Percentiles rank a stretch among this genome's conserved stretches.
phyloP scores from a whole-genome alignment of 2,888 invertebrate genomes.

The Leucophenga montana region DNA sequence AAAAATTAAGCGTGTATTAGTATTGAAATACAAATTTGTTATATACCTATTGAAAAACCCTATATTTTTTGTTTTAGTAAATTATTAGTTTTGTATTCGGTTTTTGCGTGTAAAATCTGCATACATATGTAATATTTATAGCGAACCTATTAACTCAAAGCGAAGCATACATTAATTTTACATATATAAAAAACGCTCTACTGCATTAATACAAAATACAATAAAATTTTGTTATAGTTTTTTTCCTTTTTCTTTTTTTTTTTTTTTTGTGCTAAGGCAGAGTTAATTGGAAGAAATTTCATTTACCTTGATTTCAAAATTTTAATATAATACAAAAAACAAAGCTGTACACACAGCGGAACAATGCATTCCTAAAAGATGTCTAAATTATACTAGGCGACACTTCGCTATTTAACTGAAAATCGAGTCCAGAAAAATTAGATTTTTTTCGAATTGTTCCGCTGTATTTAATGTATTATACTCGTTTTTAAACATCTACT shows the following conservation, averaged over 20 bases:
- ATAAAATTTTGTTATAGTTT: no score
- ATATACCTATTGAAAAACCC: no score
- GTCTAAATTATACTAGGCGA: not conserved
- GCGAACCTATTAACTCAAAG: slow-evolving; percentile 38
- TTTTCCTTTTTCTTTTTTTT: slow-evolving; percentile 29
- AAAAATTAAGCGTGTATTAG: no score
- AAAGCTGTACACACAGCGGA: no score
- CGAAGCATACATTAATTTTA: not conserved
- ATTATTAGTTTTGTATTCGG: not conserved
- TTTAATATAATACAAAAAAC: not conserved
- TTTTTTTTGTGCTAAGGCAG: slow-evolving; percentile 58
- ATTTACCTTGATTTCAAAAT: slow-evolving; percentile 36
- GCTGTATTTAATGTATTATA: no score
- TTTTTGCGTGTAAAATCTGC: slow-evolving; percentile 29
- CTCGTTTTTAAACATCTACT: not conserved
- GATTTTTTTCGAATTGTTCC: no score
- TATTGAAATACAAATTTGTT: no score
- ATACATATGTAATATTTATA: slow-evolving; percentile 25
- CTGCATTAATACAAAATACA: no score
- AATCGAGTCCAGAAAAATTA: not conserved
- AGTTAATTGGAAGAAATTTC: slow-evolving; percentile 60
- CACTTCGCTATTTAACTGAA: not conserved
- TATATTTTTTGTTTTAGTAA: no score
- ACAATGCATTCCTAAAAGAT: no score
- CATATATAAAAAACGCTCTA: no score